Base-by-base conservation (phyloP, 1,140 invertebrate species). In the Onthophagus taurus region DNA sequence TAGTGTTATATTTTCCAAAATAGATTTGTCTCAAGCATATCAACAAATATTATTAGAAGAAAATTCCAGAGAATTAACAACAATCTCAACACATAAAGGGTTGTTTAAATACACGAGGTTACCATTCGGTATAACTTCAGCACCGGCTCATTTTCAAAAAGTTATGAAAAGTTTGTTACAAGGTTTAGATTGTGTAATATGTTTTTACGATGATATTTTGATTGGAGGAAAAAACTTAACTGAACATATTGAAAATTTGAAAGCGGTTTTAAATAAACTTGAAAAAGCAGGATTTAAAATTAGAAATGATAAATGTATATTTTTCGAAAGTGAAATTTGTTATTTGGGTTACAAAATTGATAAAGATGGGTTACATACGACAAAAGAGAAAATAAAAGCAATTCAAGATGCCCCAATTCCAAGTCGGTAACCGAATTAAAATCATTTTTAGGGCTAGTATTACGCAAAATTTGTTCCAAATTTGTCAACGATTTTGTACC, bases 361-460 rank as follows among this genome's bases (percentile, higher is more conserved):
- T 43, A 13, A 11, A 12, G 38, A 41, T 29, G 38, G 38, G 12
- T 41, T 41, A 30, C 38, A 41, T 18, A 5, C 21, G 12, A 14
- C 17, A 12, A 6, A 21, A n/a, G 45, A 49, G 58, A 24, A 42
- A 58, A 4, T 61, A 13, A 23, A 34, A 14, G 54, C 61, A 11
- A 54, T 63, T 11, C 11, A 34, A 11, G 44, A 56, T 18, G 51
- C 49, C 4, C 51, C 50, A 18, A 30, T n/a, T 14, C 61, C 62
- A n/a, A n/a, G n/a, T n/a, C n/a, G n/a, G 50, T 51, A 21, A 52
- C 47, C 14, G 49, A 60, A 31, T 36, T 63, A 5, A 48, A 57
- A 50, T 31, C 49, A 38, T 54, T 64, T 23, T 29, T 67, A 17
- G 60, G 54, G 16, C 55, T 66, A 50, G 48, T 65, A 65, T 42